Conservation (phyloP, 2,113 vertebrate genomes). For the Engraulis encrasicolus region DNA sequence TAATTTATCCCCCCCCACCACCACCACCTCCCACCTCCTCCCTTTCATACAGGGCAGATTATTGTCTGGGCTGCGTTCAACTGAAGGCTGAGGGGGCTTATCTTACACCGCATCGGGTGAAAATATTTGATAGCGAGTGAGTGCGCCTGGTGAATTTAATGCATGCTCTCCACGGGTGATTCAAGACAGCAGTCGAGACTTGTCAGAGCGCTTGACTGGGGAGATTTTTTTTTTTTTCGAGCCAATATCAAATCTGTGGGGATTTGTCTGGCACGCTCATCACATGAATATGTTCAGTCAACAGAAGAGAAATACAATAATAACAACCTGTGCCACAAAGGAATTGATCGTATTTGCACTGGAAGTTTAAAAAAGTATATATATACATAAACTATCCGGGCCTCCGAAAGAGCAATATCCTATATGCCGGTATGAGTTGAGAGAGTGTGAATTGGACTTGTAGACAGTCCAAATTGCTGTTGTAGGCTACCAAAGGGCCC, state of each 20-base stretch:
- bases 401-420: neutral
- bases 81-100: conserved; percentile 35
- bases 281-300: conserved; percentile 39
- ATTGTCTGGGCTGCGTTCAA: conserved; percentile 20
- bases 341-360: neutral
- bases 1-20: conserved; percentile 50
- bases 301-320: conserved; percentile 42
- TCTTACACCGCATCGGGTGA: conserved; percentile 40
- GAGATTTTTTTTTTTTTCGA: conserved; percentile 27
- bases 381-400: neutral
- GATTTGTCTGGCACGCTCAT: conserved; percentile 44
- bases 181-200: conserved; percentile 40
- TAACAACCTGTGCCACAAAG: neutral
- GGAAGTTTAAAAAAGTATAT: neutral
- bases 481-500: neutral
- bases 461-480: neutral
- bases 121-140: conserved; percentile 42
- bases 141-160: conserved; percentile 29
- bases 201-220: conserved; percentile 27
- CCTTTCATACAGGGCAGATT: neutral
- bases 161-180: conserved; percentile 29
- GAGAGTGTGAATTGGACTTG: neutral
- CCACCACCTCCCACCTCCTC: no score
- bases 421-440: neutral
- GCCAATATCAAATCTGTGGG: conserved; percentile 35